A percentile compares a stretch with the other conserved stretches of the same genome.
These are phyloP conservation scores for Ferdinandea cuprea DNA, from an alignment of 2,888 invertebrate genomes.

Conservation along the genomic window DNA sequence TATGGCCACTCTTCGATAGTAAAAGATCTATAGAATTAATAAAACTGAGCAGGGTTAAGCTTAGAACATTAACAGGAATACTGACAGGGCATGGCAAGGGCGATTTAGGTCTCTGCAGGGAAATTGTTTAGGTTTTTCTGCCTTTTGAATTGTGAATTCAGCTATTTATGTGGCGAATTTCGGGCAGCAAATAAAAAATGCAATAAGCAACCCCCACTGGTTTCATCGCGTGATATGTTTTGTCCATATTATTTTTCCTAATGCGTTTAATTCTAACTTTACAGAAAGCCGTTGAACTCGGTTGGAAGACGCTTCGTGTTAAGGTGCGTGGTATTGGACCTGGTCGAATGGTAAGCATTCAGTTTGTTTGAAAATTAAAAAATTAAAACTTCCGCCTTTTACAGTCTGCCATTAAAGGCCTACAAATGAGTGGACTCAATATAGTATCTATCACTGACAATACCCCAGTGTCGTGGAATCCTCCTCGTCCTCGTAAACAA, in stretches of 20 bases:
- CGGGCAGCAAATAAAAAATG: no score
- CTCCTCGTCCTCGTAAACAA: constrained; percentile 92
- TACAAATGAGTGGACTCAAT: constrained; percentile 95
- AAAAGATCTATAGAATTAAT: no score
- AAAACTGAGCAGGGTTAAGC: no score
- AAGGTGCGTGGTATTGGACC: constrained; percentile 93
- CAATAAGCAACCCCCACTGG: no score
- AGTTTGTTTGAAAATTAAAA: neutral
- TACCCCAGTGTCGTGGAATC: constrained; percentile 92
- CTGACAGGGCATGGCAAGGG: no score
- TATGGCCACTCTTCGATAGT: no score
- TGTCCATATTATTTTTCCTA: constrained; percentile 8
- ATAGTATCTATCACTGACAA: constrained; percentile 96
- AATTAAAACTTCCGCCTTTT: constrained; percentile 78
- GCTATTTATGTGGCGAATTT: no score
- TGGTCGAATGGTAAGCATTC: constrained; percentile 91
- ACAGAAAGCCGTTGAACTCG: constrained; percentile 89
- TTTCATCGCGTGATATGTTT: no score
- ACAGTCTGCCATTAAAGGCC: constrained; percentile 95
- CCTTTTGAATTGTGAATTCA: no score
- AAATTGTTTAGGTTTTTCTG: no score
- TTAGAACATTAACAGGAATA: no score
- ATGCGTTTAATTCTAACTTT: neutral
- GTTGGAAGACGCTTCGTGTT: constrained; percentile 90
- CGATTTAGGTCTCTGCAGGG: no score